phyloP scores from a whole-genome alignment of 2,797 vertebrate species.

The Coluber constrictor region DNA sequence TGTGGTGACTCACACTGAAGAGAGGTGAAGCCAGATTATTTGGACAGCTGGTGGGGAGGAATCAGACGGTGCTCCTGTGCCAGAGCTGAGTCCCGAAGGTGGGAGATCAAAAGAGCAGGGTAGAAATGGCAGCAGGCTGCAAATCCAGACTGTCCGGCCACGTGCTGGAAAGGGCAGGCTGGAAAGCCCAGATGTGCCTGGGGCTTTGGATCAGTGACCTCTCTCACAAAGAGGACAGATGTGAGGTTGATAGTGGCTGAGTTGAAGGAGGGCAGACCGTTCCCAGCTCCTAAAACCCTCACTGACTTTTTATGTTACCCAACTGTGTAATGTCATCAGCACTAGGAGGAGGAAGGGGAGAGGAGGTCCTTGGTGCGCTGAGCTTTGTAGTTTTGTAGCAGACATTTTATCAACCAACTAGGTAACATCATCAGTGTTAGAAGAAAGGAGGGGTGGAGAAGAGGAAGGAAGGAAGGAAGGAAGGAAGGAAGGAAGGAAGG shows the following conservation, averaged over 20 bases:
- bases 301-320: not conserved
- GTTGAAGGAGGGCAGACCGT: not conserved
- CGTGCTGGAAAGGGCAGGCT: not conserved
- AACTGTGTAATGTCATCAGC: not conserved
- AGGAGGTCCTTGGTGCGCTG: not conserved
- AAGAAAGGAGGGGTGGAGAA: not conserved
- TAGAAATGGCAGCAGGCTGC: not conserved
- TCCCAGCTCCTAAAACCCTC: not conserved
- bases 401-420: not conserved
- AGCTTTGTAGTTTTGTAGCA: not conserved
- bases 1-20: not conserved
- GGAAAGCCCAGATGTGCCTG: not conserved
- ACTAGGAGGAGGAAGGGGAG: not conserved
- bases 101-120: not conserved
- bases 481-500: too few relatives aligned
- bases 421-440: not conserved
- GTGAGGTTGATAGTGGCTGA: not conserved
- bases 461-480: too few relatives aligned
- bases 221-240: not conserved
- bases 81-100: not conserved
- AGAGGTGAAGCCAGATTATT: not conserved
- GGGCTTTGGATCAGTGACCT: not conserved
- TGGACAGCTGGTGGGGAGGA: constrained; percentile 13
- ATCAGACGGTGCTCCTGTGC: not conserved
- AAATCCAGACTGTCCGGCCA: not conserved